Evolutionary conservation across 2,113 vertebrate species (phyloP).

Genomic region (Mormoops blainvillei): DNA sequence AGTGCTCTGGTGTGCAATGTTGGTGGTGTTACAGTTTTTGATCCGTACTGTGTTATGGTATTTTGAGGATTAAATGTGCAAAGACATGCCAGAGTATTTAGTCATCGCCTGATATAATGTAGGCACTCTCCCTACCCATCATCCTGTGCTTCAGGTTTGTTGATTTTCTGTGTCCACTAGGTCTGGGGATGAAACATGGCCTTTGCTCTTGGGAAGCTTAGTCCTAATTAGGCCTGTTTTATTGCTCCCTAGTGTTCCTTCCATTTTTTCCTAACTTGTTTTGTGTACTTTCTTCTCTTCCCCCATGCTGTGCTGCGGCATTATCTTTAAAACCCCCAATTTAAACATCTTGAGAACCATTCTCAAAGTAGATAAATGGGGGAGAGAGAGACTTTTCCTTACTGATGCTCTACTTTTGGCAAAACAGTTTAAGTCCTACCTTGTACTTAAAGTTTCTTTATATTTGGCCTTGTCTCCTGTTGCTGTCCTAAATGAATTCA

Average conservation of each 20-base stretch:
- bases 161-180: not conserved
- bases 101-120: not conserved
- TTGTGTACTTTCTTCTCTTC: not conserved
- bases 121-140: not conserved
- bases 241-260: not conserved
- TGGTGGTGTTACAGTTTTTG: not conserved
- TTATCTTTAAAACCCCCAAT: not conserved
- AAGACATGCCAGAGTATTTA: not conserved
- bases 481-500: not conserved
- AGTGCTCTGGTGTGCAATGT: not conserved
- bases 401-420: not conserved
- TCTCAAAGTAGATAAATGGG: not conserved
- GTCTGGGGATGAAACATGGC: not conserved
- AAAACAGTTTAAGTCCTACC: not conserved
- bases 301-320: not conserved
- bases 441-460: not conserved
- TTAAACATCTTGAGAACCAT: not conserved
- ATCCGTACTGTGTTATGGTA: not conserved
- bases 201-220: not conserved
- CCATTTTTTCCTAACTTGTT: not conserved
- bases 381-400: not conserved
- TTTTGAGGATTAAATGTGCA: not conserved
- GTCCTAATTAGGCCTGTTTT: not conserved
- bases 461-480: not conserved
- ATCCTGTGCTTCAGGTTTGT: not conserved